Conservation (phyloP, 2,888 invertebrate species). For the Fragum fragum region DNA sequence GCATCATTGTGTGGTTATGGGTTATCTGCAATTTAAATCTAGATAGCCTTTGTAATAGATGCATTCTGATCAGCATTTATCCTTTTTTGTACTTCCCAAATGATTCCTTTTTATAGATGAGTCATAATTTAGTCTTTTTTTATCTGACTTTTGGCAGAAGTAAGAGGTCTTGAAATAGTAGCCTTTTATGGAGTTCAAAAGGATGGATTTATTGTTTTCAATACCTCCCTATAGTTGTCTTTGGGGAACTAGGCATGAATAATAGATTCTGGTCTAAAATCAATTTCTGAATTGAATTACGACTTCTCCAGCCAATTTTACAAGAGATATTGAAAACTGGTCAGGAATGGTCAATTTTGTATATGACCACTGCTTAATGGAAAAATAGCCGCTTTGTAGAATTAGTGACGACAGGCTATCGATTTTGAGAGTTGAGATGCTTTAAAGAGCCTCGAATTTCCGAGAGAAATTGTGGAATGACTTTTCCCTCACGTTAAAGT, state of each 20-base stretch:
- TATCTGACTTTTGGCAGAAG: no score
- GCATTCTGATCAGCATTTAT: no score
- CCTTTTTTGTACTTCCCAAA: no score
- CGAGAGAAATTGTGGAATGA: not conserved
- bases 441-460: slow-evolving; percentile 23
- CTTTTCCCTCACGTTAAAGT: not conserved
- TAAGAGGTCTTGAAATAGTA: not conserved
- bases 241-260: slow-evolving; percentile 62
- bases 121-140: no score
- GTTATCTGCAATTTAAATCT: no score
- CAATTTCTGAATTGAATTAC: slow-evolving; percentile 69
- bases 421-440: slow-evolving; percentile 18
- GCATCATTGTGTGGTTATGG: no score
- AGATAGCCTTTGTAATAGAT: no score
- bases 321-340: slow-evolving; percentile 68
- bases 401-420: slow-evolving; percentile 27
- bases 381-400: slow-evolving; percentile 44
- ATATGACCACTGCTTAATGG: slow-evolving; percentile 53
- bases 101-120: no score
- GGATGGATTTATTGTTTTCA: slow-evolving; percentile 59
- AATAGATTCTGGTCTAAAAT: slow-evolving; percentile 63
- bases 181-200: slow-evolving; percentile 19
- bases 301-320: slow-evolving; percentile 61
- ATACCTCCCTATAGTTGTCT: slow-evolving; percentile 57
- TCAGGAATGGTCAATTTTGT: slow-evolving; percentile 63